Conservation (phyloP, 2,888 invertebrate species). For the Drosophila histrio region DNA sequence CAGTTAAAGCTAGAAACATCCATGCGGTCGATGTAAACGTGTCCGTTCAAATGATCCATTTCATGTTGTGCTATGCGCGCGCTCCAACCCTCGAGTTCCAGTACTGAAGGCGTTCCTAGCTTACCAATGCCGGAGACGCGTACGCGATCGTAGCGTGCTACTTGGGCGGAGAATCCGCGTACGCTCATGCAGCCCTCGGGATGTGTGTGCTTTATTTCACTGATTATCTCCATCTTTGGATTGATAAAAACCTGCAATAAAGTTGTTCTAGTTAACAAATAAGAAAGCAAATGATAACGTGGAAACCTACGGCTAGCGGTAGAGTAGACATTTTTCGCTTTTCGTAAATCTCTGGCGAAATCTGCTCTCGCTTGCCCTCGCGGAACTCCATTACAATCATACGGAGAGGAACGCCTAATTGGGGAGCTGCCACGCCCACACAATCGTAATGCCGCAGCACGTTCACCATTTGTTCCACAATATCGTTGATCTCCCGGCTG, state of each 20-base stretch:
- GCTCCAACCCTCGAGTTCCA: constrained; percentile 87
- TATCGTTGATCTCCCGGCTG: constrained; percentile 85
- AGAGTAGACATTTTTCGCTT: constrained; percentile 85
- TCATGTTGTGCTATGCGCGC: constrained; percentile 92
- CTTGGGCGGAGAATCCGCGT: constrained; percentile 88
- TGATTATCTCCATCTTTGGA: constrained; percentile 86
- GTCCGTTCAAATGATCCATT: constrained; percentile 90
- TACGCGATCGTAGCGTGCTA: constrained; percentile 88
- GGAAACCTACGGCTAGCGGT: constrained; percentile 86
- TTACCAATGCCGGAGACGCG: constrained; percentile 86
- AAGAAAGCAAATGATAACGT: background rate
- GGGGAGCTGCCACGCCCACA: constrained; percentile 90
- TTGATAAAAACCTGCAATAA: constrained; percentile 89
- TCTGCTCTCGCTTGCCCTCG: constrained; percentile 83
- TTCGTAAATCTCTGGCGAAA: constrained; percentile 79
- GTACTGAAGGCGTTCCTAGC: constrained; percentile 84
- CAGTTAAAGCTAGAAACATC: constrained; percentile 87
- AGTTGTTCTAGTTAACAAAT: background rate
- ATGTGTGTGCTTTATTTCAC: constrained; percentile 86
- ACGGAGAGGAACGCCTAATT: constrained; percentile 88
- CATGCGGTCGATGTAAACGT: constrained; percentile 89
- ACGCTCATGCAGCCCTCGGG: constrained; percentile 90
- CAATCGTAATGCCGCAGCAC: constrained; percentile 87
- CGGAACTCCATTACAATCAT: constrained; percentile 87
- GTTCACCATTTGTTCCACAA: constrained; percentile 86